A percentile compares a stretch with the other conserved stretches of the same genome.
phyloP scores from a whole-genome alignment of 2,888 invertebrate species.

The Caenorhabditis sulstoni region DNA sequence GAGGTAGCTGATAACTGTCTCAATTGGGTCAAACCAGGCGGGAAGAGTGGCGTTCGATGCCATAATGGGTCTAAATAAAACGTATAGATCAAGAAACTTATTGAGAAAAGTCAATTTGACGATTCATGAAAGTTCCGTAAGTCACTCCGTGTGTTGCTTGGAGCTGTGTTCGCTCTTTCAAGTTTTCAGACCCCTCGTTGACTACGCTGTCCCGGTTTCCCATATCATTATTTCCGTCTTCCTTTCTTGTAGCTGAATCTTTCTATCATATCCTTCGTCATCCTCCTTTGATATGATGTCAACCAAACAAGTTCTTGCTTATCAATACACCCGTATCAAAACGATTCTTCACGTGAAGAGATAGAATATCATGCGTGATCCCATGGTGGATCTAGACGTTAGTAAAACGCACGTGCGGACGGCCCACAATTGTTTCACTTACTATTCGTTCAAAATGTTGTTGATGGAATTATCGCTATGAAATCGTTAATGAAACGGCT shows the following conservation, averaged over 20 bases:
- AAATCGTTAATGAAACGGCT: neutral
- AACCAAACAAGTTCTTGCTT: constrained; percentile 20
- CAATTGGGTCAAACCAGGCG: constrained; percentile 58
- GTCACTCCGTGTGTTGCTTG: too few relatives aligned
- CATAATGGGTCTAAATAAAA: constrained; percentile 46
- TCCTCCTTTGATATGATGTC: neutral
- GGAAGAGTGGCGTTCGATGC: constrained; percentile 62
- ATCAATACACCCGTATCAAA: constrained; percentile 42
- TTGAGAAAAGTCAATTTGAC: too few relatives aligned
- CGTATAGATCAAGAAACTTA: too few relatives aligned
- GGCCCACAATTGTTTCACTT: constrained; percentile 15
- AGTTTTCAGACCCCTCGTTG: too few relatives aligned
- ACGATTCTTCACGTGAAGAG: constrained; percentile 40
- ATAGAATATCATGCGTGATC: constrained; percentile 28
- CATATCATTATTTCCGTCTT: too few relatives aligned
- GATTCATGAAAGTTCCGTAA: too few relatives aligned
- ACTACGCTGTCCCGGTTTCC: too few relatives aligned
- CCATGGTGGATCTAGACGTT: constrained; percentile 12
- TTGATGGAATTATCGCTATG: neutral
- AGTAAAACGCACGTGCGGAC: constrained; percentile 24
- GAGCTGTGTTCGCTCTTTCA: too few relatives aligned
- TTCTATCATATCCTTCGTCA: neutral
- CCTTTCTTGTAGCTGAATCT: neutral
- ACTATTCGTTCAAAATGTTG: constrained; percentile 39
- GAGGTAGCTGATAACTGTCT: constrained; percentile 52